A percentile compares a stretch with the other conserved stretches of the same genome.
phyloP scores from a whole-genome alignment of 2,797 vertebrate species.

The Balearica regulorum region DNA sequence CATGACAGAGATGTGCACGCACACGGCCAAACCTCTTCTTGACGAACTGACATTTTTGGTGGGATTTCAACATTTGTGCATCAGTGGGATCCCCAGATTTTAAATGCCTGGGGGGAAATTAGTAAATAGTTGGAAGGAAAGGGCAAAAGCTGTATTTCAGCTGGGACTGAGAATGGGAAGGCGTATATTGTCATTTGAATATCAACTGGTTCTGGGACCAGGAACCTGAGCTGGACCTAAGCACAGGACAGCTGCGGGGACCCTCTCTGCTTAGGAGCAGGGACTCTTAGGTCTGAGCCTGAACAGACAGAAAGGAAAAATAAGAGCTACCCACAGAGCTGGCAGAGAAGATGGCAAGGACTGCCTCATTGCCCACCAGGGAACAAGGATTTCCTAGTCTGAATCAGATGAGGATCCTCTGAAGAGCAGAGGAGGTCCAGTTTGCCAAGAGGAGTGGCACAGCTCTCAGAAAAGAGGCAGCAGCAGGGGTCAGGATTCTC shows the following conservation, averaged over 20 bases:
- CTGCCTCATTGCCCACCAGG: not conserved
- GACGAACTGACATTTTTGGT: not conserved
- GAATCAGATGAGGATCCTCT: not conserved
- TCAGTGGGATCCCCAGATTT: not conserved
- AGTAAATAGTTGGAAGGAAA: not conserved
- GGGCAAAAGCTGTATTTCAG: not conserved
- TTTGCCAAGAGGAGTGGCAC: not conserved
- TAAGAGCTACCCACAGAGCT: not conserved
- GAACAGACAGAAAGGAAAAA: not conserved
- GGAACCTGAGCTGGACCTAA: not conserved
- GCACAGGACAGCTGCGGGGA: not conserved
- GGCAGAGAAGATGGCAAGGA: not conserved
- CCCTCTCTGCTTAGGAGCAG: not conserved
- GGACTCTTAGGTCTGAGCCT: not conserved
- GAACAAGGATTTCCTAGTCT: not conserved
- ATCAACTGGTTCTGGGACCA: not conserved
- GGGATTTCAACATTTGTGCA: not conserved
- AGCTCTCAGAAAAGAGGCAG: not conserved
- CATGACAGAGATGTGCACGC: not conserved
- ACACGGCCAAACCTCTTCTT: not conserved
- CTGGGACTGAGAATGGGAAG: not conserved
- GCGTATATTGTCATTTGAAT: not conserved
- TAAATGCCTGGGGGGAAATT: not conserved
- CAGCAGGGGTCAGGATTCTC: conserved; percentile 17
- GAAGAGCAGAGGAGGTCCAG: not conserved